Percentiles rank a stretch among this genome's conserved stretches.
These are phyloP conservation scores for Nothobranchius kuhntae DNA, from an alignment of 2,113 vertebrate species.

Conservation along the genomic window DNA sequence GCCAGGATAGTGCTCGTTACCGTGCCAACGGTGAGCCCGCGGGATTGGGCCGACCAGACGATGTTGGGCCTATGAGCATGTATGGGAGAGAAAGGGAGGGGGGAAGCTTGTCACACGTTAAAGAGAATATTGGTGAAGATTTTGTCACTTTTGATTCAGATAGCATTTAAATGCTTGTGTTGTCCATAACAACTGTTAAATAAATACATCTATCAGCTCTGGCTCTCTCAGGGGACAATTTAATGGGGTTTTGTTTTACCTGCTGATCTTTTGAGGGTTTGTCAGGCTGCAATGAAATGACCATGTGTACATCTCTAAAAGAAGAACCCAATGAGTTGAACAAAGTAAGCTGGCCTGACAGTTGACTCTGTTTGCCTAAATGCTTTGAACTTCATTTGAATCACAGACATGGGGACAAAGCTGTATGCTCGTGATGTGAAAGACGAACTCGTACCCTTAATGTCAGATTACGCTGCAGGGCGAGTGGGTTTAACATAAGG, in stretches of 20 bases:
- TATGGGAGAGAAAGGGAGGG: slow-evolving; percentile 22
- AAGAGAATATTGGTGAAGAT: slow-evolving; percentile 48
- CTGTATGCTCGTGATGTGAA: slow-evolving; percentile 48
- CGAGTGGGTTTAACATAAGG: slow-evolving; percentile 68
- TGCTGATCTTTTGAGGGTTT: slow-evolving; percentile 42
- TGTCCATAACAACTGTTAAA: not conserved
- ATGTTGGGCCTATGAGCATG: slow-evolving; percentile 67
- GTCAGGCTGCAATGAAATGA: slow-evolving; percentile 28
- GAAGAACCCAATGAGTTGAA: not conserved
- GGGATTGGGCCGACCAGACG: slow-evolving; percentile 60
- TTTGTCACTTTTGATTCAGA: slow-evolving; percentile 19
- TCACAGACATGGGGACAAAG: slow-evolving; percentile 2
- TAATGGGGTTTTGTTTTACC: slow-evolving; percentile 19
- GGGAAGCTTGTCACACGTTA: slow-evolving; percentile 37
- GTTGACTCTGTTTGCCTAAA: not conserved
- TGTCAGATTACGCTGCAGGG: slow-evolving; percentile 62
- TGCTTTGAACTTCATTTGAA: slow-evolving; percentile 25
- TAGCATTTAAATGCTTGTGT: not conserved
- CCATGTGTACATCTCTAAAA: slow-evolving; percentile 14
- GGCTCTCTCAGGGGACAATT: too few relatives aligned
- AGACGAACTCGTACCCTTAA: slow-evolving; percentile 10
- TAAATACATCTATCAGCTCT: too few relatives aligned
- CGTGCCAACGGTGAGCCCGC: slow-evolving; percentile 68
- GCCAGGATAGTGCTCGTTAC: slow-evolving; percentile 75
- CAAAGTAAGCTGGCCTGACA: not conserved